Evolutionary conservation across 1,140 invertebrate species (phyloP).

Genomic region (Drosophila miranda): DNA sequence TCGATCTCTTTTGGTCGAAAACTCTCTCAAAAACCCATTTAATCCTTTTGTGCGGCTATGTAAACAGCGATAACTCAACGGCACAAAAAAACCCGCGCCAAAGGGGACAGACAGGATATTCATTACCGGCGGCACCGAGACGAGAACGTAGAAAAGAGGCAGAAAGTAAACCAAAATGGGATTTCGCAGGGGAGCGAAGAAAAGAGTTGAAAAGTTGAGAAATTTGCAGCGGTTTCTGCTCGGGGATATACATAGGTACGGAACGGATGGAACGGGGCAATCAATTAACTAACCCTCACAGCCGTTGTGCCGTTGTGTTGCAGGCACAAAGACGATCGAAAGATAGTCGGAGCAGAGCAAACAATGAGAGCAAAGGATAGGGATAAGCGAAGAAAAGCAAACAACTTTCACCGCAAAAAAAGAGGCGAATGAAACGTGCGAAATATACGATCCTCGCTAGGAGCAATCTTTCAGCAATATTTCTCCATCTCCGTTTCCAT

Average conservation of each 20-base stretch:
- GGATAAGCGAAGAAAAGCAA: conserved; percentile 46
- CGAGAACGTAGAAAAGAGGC: conserved; percentile 11
- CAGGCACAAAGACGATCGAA: conserved; percentile 12
- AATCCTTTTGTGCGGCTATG: conserved; percentile 76
- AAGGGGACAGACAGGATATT: too few species aligned
- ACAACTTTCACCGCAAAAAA: conserved; percentile 66
- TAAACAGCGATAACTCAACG: conserved; percentile 69
- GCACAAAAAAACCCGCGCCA: conserved; percentile 13
- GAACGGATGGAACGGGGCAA: conserved; percentile 36
- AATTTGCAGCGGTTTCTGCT: conserved; percentile 33
- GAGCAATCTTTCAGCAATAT: conserved; percentile 45
- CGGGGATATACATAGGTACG: too few species aligned
- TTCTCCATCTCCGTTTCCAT: background rate
- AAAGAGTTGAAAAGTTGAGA: conserved; percentile 76
- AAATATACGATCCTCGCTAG: conserved; percentile 43
- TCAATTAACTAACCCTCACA: conserved; percentile 63
- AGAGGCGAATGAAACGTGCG: conserved; percentile 50
- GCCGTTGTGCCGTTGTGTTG: conserved; percentile 24
- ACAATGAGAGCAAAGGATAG: conserved; percentile 9
- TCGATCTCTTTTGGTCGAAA: conserved; percentile 1
- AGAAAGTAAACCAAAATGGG: conserved; percentile 43
- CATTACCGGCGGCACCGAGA: conserved; percentile 2
- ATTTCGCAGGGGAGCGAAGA: conserved; percentile 21
- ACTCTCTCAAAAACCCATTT: conserved; percentile 69
- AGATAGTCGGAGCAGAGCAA: conserved; percentile 24